Evolutionary conservation across 2,888 invertebrate genomes (phyloP).

Genomic region (Hybos culiciformis): DNA sequence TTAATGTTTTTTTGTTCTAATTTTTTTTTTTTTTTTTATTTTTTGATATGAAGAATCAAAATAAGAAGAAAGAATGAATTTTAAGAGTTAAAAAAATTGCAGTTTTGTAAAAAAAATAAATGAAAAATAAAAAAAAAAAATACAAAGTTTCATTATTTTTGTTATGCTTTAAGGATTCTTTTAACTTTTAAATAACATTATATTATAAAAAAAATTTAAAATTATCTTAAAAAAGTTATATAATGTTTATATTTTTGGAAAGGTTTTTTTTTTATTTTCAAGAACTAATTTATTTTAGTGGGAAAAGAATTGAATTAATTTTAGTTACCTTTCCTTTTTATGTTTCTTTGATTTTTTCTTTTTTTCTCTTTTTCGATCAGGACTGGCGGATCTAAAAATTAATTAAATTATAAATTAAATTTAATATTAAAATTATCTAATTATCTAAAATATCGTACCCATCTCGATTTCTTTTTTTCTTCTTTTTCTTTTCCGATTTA

Average conservation of each 20-base stretch:
- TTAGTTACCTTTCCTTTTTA: slow-evolving; percentile 59
- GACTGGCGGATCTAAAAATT: slow-evolving; percentile 49
- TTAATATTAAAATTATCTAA: slow-evolving; percentile 1
- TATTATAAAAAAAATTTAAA: no score
- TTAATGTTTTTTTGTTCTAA: no score
- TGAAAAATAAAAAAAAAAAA: slow-evolving; percentile 2
- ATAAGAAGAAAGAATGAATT: no score
- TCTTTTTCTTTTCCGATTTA: slow-evolving; percentile 42
- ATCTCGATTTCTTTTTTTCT: slow-evolving; percentile 59
- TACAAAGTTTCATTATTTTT: background rate
- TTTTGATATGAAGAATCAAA: no score
- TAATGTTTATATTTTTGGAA: no score
- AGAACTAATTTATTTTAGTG: background rate
- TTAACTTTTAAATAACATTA: no score
- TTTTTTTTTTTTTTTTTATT: no score
- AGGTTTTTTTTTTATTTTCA: background rate
- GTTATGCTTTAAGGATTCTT: no score
- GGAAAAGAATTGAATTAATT: slow-evolving; percentile 4
- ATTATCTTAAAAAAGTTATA: no score
- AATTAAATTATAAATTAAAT: slow-evolving; percentile 13
- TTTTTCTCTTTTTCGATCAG: slow-evolving; percentile 59
- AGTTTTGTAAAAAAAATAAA: no score
- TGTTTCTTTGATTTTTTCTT: slow-evolving; percentile 68
- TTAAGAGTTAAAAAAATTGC: no score
- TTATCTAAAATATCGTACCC: slow-evolving; percentile 48